phyloP scores from a whole-genome alignment of 2,888 invertebrate genomes.

The Serrognathus titanus region DNA sequence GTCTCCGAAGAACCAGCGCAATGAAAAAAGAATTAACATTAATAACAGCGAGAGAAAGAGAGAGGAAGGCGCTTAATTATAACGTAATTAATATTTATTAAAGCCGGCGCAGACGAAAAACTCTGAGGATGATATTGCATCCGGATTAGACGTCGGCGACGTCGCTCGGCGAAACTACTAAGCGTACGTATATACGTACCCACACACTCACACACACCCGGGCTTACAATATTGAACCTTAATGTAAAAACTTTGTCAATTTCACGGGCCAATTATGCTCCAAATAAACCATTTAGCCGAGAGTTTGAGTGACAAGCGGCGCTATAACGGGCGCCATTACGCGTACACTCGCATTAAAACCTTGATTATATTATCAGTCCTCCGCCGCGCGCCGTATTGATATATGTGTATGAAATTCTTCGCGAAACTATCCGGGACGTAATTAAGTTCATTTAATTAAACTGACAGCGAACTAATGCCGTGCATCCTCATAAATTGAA shows the following conservation, averaged over 20 bases:
- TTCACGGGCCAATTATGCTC: slow-evolving; percentile 37
- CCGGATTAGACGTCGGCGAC: neutral
- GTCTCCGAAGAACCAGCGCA: too few species aligned
- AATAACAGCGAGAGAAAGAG: too few species aligned
- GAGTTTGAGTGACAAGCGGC: slow-evolving; percentile 29
- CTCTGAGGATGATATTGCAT: too few species aligned
- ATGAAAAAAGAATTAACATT: too few species aligned
- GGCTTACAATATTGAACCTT: slow-evolving; percentile 23
- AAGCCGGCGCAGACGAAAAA: too few species aligned
- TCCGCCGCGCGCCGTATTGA: slow-evolving; percentile 17
- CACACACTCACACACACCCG: neutral
- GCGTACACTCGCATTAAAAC: slow-evolving; percentile 25
- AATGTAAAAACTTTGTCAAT: slow-evolving; percentile 39
- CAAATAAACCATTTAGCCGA: slow-evolving; percentile 36
- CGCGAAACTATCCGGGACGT: slow-evolving; percentile 45
- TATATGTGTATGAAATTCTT: slow-evolving; percentile 44
- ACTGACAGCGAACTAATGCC: slow-evolving; percentile 48
- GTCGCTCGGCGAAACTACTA: neutral
- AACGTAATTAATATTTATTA: too few species aligned
- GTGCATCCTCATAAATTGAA: slow-evolving; percentile 46
- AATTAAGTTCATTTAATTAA: slow-evolving; percentile 49
- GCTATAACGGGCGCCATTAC: slow-evolving; percentile 12
- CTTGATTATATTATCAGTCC: slow-evolving; percentile 30
- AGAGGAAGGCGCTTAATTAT: too few species aligned
- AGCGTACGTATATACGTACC: neutral